Conservation (phyloP, 2,797 vertebrate genomes). For the Amazona finschi region DNA sequence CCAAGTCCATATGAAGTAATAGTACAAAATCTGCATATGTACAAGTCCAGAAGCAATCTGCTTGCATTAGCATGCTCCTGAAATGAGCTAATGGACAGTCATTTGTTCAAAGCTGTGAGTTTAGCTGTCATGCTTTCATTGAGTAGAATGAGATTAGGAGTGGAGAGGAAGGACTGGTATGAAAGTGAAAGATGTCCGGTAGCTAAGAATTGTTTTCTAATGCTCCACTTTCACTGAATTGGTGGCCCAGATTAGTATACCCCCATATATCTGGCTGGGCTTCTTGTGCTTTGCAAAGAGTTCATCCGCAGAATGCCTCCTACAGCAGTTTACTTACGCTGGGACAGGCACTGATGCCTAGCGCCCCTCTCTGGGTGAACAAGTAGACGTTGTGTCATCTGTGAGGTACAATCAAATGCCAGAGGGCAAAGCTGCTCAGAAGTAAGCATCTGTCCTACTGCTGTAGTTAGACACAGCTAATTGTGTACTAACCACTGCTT, state of each 20-base stretch:
- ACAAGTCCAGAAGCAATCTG: not conserved
- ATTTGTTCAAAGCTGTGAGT: not conserved
- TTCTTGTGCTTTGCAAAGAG: not conserved
- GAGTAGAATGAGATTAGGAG: not conserved
- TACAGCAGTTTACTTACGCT: not conserved
- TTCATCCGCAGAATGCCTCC: not conserved
- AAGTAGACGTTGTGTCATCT: rapidly evolving
- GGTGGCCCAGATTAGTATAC: not conserved
- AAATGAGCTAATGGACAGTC: not conserved
- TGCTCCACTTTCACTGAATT: not conserved
- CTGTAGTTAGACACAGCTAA: not conserved
- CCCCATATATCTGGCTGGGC: not conserved
- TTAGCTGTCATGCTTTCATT: not conserved
- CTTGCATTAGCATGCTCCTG: not conserved
- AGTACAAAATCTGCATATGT: not conserved
- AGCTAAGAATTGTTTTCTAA: not conserved
- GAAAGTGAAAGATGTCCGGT: not conserved
- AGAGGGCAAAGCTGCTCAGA: not conserved
- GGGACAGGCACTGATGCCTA: not conserved
- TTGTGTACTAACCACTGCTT: not conserved
- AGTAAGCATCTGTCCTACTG: not conserved
- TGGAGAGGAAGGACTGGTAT: not conserved
- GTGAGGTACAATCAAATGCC: not conserved
- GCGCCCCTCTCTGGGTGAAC: not conserved
- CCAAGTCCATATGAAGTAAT: not conserved